phyloP scores from a whole-genome alignment of 1,140 invertebrate species.

The Aradophagus sp. region DNA sequence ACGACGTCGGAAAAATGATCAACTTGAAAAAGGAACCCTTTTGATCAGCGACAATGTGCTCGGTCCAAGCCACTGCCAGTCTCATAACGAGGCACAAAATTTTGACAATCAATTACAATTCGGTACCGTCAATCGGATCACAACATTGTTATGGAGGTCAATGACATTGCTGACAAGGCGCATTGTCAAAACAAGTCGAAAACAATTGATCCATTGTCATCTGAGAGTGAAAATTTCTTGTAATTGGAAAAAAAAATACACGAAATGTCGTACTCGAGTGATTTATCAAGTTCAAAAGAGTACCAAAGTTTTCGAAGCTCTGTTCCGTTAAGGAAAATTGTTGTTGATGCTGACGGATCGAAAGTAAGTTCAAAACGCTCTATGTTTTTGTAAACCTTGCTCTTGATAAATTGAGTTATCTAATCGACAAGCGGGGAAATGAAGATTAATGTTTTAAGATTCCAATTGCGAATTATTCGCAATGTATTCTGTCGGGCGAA shows the following conservation, averaged over 20 bases:
- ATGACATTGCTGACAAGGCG: too few relatives aligned
- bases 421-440: slow-evolving; percentile 10
- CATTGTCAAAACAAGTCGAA: slow-evolving; percentile 2
- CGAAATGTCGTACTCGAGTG: slow-evolving; percentile 80
- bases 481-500: too few relatives aligned
- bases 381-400: slow-evolving; percentile 5
- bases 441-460: too few relatives aligned
- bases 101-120: too few relatives aligned
- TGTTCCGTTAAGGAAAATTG: slow-evolving; percentile 86
- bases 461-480: too few relatives aligned
- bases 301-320: slow-evolving; percentile 91
- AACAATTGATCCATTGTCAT: neutral
- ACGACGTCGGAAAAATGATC: too few relatives aligned
- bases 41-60: too few relatives aligned
- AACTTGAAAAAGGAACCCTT: too few relatives aligned
- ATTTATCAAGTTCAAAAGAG: slow-evolving; percentile 85
- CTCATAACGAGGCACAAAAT: too few relatives aligned
- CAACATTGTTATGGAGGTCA: too few relatives aligned
- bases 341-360: slow-evolving; percentile 84
- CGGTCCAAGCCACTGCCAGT: too few relatives aligned
- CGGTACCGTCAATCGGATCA: too few relatives aligned
- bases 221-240: neutral
- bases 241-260: neutral
- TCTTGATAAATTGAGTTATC: slow-evolving; percentile 12
- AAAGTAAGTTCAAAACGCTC: slow-evolving; percentile 27